Base-by-base conservation (phyloP, 2,113 vertebrate species). In the Eulemur macaco region DNA sequence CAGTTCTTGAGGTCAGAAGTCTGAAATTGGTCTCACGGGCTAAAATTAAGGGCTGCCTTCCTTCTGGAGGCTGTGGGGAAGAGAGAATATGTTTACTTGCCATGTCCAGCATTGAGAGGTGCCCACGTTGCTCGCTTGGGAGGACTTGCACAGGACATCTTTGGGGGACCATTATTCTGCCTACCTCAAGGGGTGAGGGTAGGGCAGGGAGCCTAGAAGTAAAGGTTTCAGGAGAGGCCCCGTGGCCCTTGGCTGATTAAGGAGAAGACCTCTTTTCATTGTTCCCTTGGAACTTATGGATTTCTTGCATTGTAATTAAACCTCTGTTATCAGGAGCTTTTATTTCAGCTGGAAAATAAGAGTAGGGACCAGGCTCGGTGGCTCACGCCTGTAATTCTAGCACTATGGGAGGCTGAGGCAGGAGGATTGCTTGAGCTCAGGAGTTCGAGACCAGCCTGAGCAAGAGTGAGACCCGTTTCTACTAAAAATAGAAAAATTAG, bases 281-380 rank as follows among this genome's bases (percentile, higher is more conserved):
- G 15, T 23, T 89, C 25, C 50, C 34, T 29, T 54, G n/a, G 50
- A 56, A 80, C 18, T 50, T 18, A 25, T 20, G 50, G 31, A 3
- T 60, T 68, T 82, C 34, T 73, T 50, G 37, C 20, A 17, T 81
- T 73, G 17, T 39, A 45, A 42, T 39, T 64, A 64, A 56, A 76
- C 25, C 34, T 87, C n/a, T 47, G 50, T 42, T 21, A 6, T 71
- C 56, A 81, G 60, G 25, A 73, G 34, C 21, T 80, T 58, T 80
- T 45, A 25, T 86, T 89, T 97, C 21, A 52, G 56, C 83, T 71
- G 85, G 71, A 78, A 89, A 86, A 50, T 29, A 52, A 74, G 58
- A 47, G 9, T 12, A 5, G 11, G 27, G 58, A 10, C 10, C 4
- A 3, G 10, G 58, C 11, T 25, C 21, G 58, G 56, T 58, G 56